These are phyloP conservation scores for Choristoneura rosaceana DNA, from an alignment of 2,888 invertebrate genomes.

Conservation along the genomic window DNA sequence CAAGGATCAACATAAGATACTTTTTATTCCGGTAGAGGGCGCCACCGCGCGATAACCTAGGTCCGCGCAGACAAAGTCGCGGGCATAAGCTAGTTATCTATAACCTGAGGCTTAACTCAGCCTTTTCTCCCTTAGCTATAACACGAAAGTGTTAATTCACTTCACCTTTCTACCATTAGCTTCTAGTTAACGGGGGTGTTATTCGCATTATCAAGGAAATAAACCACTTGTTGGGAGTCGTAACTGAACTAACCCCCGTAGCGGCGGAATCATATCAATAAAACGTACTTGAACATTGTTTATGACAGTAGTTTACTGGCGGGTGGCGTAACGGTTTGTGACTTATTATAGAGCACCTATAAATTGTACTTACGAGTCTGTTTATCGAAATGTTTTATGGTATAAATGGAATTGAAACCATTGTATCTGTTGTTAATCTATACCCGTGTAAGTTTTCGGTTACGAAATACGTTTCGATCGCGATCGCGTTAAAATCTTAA, in stretches of 20 bases:
- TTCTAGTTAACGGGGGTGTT: constrained; percentile 12
- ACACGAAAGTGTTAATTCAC: neutral
- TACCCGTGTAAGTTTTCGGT: too few species aligned
- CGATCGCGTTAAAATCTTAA: too few species aligned
- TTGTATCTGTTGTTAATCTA: too few species aligned
- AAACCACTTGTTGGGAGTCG: constrained; percentile 39
- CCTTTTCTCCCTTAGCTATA: neutral
- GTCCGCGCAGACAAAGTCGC: too few species aligned
- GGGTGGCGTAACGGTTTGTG: neutral
- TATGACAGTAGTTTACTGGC: constrained; percentile 55
- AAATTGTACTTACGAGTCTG: neutral
- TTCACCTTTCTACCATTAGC: constrained; percentile 13
- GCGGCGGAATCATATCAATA: constrained; percentile 36
- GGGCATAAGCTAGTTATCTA: too few species aligned
- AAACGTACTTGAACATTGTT: constrained; percentile 39
- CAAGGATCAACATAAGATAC: too few species aligned
- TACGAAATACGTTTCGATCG: too few species aligned
- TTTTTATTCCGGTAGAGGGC: too few species aligned
- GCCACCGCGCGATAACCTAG: too few species aligned
- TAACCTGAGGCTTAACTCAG: neutral
- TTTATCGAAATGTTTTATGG: neutral
- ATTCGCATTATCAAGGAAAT: constrained; percentile 29
- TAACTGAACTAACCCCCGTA: constrained; percentile 9
- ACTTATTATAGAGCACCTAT: neutral
- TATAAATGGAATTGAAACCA: neutral